Percentiles rank a stretch among this genome's conserved stretches.
Conservation (phyloP, 2,113 vertebrate species). For the Lophochroa leadbeateri region DNA sequence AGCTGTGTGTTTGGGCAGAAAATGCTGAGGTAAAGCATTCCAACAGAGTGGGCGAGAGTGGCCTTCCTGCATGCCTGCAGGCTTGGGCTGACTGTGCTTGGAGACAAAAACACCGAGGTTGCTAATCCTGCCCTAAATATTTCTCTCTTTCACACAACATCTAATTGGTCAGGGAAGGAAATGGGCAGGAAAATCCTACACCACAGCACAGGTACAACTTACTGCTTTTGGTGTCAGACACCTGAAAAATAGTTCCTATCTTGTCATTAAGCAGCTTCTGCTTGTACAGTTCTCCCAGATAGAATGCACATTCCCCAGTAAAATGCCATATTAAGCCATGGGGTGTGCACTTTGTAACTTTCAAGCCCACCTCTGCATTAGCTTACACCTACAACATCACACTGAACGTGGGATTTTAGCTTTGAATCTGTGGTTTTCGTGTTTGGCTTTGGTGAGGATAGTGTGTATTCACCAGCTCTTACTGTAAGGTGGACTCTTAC, state of each 20-base stretch:
- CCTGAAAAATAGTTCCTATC: background rate
- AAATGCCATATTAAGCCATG: background rate
- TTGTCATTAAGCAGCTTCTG: background rate
- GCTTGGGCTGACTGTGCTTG: background rate
- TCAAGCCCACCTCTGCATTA: background rate
- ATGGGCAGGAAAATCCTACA: too few species aligned
- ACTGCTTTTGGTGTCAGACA: too few species aligned
- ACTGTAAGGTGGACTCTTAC: background rate
- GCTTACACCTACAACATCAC: background rate
- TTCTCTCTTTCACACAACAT: too few species aligned
- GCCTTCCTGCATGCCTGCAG: background rate
- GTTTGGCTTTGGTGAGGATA: background rate
- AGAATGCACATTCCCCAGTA: background rate
- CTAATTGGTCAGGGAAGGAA: too few species aligned
- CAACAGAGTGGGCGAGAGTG: accelerated
- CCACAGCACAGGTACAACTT: too few species aligned
- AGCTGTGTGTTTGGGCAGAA: background rate
- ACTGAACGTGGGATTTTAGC: background rate
- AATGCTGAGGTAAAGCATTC: background rate
- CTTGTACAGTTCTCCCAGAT: background rate
- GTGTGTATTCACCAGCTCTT: background rate
- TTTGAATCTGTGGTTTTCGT: background rate
- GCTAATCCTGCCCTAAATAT: too few species aligned
- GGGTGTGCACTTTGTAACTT: background rate
- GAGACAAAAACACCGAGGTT: too few species aligned